Percentiles rank a stretch among this genome's conserved stretches.
Conservation (phyloP, 2,888 invertebrate species). For the Drosophila barbarae region DNA sequence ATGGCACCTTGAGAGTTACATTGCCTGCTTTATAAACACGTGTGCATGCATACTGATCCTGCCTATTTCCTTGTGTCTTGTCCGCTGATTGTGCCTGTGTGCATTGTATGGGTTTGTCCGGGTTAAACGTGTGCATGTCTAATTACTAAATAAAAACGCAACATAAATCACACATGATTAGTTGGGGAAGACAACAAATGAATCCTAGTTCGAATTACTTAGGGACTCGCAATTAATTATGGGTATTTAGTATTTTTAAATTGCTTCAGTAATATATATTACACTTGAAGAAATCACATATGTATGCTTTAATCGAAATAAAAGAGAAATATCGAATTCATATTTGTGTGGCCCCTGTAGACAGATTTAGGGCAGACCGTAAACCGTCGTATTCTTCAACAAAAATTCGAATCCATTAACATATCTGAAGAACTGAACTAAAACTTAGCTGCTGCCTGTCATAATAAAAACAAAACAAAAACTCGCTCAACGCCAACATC, state of each 20-base stretch:
- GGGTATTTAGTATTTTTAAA: slow-evolving; percentile 37
- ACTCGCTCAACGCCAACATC: slow-evolving; percentile 29
- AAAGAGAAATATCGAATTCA: slow-evolving; percentile 49
- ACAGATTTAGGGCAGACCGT: slow-evolving; percentile 8
- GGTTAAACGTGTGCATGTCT: slow-evolving; percentile 36
- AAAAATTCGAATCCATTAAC: slow-evolving; percentile 45
- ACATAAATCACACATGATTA: slow-evolving; percentile 70
- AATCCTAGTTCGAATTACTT: slow-evolving; percentile 51
- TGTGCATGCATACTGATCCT: neutral
- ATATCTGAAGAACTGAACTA: slow-evolving; percentile 25
- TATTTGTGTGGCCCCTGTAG: slow-evolving; percentile 21
- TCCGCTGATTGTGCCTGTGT: slow-evolving; percentile 10
- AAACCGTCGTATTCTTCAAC: slow-evolving; percentile 4
- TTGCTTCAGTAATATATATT: slow-evolving; percentile 48
- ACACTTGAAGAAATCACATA: slow-evolving; percentile 64
- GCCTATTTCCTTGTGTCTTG: slow-evolving; percentile 5
- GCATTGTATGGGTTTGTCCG: slow-evolving; percentile 54
- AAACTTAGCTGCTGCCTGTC: slow-evolving; percentile 59
- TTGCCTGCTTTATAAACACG: slow-evolving; percentile 43
- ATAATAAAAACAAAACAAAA: slow-evolving; percentile 49
- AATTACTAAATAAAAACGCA: slow-evolving; percentile 59
- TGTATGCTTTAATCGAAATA: slow-evolving; percentile 52
- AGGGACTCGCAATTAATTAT: slow-evolving; percentile 24
- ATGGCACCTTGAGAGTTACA: slow-evolving; percentile 72
- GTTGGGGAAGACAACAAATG: slow-evolving; percentile 69